Base-by-base conservation (phyloP, 1,140 invertebrate genomes). In the Hermatobates lingyangjiaoensis region DNA sequence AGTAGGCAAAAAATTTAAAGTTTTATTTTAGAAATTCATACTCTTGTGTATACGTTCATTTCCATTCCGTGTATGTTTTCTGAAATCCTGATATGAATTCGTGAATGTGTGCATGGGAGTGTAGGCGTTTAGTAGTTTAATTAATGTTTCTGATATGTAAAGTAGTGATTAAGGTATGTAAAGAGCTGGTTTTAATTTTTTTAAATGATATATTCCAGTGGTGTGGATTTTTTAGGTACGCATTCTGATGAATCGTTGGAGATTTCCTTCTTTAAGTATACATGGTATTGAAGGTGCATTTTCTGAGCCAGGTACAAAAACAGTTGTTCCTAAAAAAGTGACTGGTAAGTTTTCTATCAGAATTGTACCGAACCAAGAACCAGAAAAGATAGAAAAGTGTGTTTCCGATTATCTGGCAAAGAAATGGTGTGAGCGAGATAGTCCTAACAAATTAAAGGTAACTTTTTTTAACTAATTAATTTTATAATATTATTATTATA, bases 261-360 rank as follows among this genome's bases (percentile, higher is more conserved):
- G 91, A 34, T 83, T 81, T 62, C 91, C 91, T 21, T 83, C 79
- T 51, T 68, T 96, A 0, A 95, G 90, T 1, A 68, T 96, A 21
- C 92, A 96, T 66, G 91, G 91, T 45, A 91, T 96, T 62, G 75
- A 83, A 74, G 90, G 92, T 46, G 93, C 93, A 14, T 96, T 95
- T 61, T 81, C 78, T 66, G 91, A 90, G 56, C 71, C 81, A 18
- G 94, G 94, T 42, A 76, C 79, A 26, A 98, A 98, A 64, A 96
- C 92, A 52, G 92, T 97, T 0, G 97, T 98, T 60, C 93, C 93
- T 1, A 71, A 78, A 34, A 94, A 92, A 68, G 92, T 97, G 0
- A 83, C 80, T 61, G 93, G 93, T 27, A 98, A 98, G 67, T 97
- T 98, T 65, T 96, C 91, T 0, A 83, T 97, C 57, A 76, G 94